Conservation (phyloP, 2,888 invertebrate genomes). For the Ypsolopha sequella region DNA sequence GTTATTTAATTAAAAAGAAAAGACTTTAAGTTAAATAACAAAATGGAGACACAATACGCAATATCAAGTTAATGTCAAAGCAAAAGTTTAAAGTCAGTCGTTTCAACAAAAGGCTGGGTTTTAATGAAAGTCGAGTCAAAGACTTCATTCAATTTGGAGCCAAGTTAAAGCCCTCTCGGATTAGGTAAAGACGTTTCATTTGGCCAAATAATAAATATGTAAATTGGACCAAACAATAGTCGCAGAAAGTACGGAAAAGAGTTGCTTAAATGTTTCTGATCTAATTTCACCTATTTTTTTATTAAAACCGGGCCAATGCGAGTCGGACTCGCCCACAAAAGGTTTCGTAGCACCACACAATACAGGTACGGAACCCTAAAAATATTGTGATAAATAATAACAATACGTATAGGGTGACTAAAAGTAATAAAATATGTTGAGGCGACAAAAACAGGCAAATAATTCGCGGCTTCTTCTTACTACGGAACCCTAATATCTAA, state of each 20-base stretch:
- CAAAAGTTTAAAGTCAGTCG: neutral
- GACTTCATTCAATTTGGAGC: conserved; percentile 4
- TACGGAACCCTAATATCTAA: too few species aligned
- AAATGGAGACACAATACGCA: neutral
- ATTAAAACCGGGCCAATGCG: too few species aligned
- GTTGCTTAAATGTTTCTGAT: too few species aligned
- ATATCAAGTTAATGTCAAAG: conserved; percentile 2
- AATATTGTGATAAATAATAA: too few species aligned
- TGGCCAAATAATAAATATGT: neutral
- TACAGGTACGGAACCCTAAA: too few species aligned
- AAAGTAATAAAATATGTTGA: too few species aligned
- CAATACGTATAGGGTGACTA: too few species aligned
- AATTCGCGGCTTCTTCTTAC: too few species aligned
- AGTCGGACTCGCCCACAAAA: too few species aligned
- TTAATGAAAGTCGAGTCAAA: conserved; percentile 2
- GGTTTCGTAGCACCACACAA: too few species aligned
- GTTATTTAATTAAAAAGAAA: neutral
- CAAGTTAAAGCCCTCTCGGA: neutral
- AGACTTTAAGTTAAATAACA: neutral
- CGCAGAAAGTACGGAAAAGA: neutral
- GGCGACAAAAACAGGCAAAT: too few species aligned
- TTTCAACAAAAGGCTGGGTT: conserved; percentile 1
- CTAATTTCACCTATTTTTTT: too few species aligned
- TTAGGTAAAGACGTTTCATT: neutral
- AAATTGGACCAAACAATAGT: neutral